phyloP scores from a whole-genome alignment of 2,888 invertebrate genomes.

The Nymphalis c-album region DNA sequence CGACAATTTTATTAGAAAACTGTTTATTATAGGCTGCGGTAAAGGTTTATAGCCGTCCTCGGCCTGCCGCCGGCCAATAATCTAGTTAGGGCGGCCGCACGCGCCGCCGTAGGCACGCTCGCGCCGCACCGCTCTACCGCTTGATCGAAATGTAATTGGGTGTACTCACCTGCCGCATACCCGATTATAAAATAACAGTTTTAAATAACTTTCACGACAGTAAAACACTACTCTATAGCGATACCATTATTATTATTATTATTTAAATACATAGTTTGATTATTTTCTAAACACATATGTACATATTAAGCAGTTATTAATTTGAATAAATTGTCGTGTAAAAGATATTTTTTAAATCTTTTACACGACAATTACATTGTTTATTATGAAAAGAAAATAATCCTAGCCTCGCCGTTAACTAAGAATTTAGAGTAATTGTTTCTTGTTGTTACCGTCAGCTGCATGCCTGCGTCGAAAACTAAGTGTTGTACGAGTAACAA shows the following conservation, averaged over 20 bases:
- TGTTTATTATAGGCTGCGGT: conserved; percentile 31
- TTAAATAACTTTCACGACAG: conserved; percentile 16
- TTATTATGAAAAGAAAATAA: not conserved
- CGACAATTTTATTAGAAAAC: conserved; percentile 25
- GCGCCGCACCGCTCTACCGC: conserved; percentile 43
- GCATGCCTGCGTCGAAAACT: conserved; percentile 32
- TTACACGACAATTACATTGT: not conserved
- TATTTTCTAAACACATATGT: too few relatives aligned
- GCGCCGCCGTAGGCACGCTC: conserved; percentile 49
- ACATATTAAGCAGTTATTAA: too few relatives aligned
- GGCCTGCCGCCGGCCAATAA: conserved; percentile 55
- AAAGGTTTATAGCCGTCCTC: conserved; percentile 20
- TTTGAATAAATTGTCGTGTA: too few relatives aligned
- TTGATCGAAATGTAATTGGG: conserved; percentile 76
- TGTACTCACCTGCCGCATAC: conserved; percentile 61
- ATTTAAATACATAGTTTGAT: too few relatives aligned
- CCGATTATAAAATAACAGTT: conserved; percentile 45
- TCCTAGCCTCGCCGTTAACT: not conserved
- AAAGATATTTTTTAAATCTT: too few relatives aligned
- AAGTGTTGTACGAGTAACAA: conserved; percentile 23
- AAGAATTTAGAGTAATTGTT: conserved; percentile 20
- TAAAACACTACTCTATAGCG: not conserved
- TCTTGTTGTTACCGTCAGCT: conserved; percentile 24
- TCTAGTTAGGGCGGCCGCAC: conserved; percentile 70
- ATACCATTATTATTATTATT: not conserved